A percentile compares a stretch with the other conserved stretches of the same genome.
Conservation (phyloP, 1,140 invertebrate genomes). For the Cydia pomonella region DNA sequence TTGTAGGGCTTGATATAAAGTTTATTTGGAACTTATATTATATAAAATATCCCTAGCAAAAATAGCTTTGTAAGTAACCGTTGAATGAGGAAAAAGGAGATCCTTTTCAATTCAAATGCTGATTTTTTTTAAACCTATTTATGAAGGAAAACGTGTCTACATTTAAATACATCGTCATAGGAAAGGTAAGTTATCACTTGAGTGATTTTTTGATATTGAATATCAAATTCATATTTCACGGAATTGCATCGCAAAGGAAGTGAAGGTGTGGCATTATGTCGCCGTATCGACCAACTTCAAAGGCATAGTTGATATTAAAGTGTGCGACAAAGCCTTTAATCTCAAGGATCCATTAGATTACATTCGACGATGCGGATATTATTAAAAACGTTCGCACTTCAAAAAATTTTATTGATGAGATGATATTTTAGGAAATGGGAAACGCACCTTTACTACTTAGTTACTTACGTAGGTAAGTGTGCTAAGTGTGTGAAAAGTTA, state of each 20-base stretch:
- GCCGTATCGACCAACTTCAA: background rate
- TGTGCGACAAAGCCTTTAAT: constrained; percentile 5
- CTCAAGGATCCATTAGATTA: background rate
- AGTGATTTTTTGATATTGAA: background rate
- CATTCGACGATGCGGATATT: background rate
- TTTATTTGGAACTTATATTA: background rate
- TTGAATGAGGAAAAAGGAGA: too few species aligned
- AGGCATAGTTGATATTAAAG: background rate
- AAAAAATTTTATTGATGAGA: background rate
- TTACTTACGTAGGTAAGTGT: too few species aligned
- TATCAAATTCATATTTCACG: background rate
- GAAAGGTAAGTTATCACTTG: background rate
- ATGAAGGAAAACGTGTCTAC: background rate
- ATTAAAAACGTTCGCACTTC: background rate
- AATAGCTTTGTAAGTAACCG: too few species aligned
- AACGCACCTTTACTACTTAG: background rate
- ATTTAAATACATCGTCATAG: background rate
- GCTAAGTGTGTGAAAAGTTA: background rate
- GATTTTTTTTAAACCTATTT: too few species aligned
- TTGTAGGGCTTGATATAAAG: background rate
- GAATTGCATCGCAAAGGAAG: constrained; percentile 1
- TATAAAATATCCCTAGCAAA: background rate
- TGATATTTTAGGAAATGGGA: background rate
- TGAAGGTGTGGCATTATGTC: background rate
- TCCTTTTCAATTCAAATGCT: too few species aligned